These are phyloP conservation scores for Potorous gilbertii DNA, from an alignment of 2,797 vertebrate species.

Conservation along the genomic window DNA sequence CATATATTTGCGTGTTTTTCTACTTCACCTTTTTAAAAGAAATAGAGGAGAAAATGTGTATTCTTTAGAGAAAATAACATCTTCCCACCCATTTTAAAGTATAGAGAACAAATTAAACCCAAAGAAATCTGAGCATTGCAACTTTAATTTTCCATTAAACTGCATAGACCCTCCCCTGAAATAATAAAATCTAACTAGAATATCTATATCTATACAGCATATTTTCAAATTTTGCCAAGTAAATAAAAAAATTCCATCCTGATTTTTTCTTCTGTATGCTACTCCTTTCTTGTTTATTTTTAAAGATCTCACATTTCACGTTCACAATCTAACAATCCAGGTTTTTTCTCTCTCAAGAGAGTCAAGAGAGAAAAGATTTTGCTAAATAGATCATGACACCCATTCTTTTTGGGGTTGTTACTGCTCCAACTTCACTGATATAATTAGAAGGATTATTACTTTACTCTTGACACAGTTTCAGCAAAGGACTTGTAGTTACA, in stretches of 20 bases:
- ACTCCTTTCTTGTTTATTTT: slow-evolving; percentile 4
- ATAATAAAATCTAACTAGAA: background rate
- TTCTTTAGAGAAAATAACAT: too few species aligned
- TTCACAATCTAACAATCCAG: background rate
- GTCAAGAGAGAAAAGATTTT: background rate
- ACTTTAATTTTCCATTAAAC: slow-evolving; percentile 13
- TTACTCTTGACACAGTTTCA: background rate
- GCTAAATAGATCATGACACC: background rate
- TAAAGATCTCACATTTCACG: background rate
- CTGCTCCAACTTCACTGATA: background rate
- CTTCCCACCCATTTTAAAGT: background rate
- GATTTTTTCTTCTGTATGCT: background rate
- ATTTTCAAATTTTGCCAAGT: background rate
- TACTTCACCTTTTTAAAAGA: background rate
- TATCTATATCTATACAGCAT: background rate
- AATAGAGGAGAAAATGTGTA: too few species aligned
- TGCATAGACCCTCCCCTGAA: too few species aligned
- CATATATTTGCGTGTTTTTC: background rate
- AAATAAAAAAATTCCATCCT: background rate
- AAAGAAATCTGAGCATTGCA: background rate
- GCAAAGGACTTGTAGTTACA: too few species aligned
- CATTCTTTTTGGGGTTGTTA: background rate
- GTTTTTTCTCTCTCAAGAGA: background rate
- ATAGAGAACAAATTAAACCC: background rate
- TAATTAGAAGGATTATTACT: background rate